Conservation (phyloP, 2,113 vertebrate species). For the Symphodus melops region DNA sequence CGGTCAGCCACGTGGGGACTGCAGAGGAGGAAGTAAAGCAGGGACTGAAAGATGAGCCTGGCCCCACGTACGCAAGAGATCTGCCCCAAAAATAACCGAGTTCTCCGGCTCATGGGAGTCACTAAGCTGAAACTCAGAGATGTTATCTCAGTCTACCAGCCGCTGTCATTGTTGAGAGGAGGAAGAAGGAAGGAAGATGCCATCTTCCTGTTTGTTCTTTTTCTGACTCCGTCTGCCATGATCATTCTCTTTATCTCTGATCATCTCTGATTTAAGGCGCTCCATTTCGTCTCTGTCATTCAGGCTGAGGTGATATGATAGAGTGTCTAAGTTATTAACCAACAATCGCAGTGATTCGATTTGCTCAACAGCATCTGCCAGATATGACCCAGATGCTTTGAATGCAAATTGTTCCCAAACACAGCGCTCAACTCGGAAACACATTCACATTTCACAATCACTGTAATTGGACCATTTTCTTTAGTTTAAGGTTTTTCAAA, state of each 20-base stretch:
- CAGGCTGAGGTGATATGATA: constrained; percentile 28
- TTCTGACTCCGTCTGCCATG: constrained; percentile 29
- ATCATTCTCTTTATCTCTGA: constrained; percentile 41
- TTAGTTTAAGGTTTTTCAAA: constrained; percentile 36
- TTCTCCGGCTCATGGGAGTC: constrained; percentile 38
- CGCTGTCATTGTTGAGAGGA: constrained; percentile 40
- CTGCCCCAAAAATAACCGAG: constrained; percentile 62
- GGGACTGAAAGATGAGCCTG: constrained; percentile 53
- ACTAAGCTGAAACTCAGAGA: constrained; percentile 53
- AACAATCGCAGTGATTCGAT: constrained; percentile 26
- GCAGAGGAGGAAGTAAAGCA: background rate
- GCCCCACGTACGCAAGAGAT: constrained; percentile 67
- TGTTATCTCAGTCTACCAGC: constrained; percentile 62
- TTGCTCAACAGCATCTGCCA: constrained; percentile 16
- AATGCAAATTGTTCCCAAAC: constrained; percentile 25
- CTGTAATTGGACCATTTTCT: constrained; percentile 47
- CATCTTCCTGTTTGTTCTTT: constrained; percentile 65
- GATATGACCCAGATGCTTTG: constrained; percentile 22
- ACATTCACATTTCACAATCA: constrained; percentile 33
- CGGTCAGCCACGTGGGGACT: constrained; percentile 6
- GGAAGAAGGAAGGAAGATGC: constrained; percentile 66
- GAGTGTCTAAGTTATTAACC: constrained; percentile 29
- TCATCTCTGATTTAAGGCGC: constrained; percentile 33
- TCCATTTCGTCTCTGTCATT: constrained; percentile 29
- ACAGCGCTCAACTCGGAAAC: background rate